These are phyloP conservation scores for Dasyurus viverrinus DNA, from an alignment of 2,113 vertebrate genomes.

Conservation along the genomic window DNA sequence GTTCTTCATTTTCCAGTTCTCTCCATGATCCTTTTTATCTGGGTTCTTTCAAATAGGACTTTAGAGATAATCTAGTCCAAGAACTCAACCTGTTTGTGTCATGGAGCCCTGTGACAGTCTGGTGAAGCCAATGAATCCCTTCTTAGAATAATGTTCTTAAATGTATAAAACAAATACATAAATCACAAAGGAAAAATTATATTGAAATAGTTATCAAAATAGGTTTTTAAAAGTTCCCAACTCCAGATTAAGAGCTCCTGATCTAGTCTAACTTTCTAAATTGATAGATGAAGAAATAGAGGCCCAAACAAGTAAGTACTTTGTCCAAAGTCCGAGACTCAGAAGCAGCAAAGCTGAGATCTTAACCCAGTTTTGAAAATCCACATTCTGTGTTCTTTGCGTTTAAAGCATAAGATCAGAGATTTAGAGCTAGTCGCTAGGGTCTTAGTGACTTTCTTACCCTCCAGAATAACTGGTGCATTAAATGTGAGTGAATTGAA, in stretches of 20 bases:
- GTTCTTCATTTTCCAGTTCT: background rate
- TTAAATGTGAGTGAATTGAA: background rate
- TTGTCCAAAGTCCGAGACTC: background rate
- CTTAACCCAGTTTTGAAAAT: background rate
- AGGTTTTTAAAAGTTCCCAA: background rate
- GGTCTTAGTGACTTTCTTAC: background rate
- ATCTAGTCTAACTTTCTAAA: background rate
- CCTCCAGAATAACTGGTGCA: background rate
- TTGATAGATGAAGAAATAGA: background rate
- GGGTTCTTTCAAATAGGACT: background rate
- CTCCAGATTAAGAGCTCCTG: background rate
- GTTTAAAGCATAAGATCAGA: background rate
- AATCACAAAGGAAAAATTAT: background rate
- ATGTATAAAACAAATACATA: background rate
- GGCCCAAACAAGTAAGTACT: background rate
- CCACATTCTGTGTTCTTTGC: background rate
- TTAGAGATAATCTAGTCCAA: background rate
- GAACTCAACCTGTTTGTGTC: background rate
- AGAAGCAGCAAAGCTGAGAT: background rate
- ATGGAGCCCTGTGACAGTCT: background rate
- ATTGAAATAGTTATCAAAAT: background rate
- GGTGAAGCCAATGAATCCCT: background rate
- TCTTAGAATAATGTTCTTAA: background rate
- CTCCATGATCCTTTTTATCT: background rate
- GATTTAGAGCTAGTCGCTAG: background rate